A percentile compares a stretch with the other conserved stretches of the same genome.
Conservation (phyloP, 2,888 invertebrate genomes). For the Penaeus monodon region DNA sequence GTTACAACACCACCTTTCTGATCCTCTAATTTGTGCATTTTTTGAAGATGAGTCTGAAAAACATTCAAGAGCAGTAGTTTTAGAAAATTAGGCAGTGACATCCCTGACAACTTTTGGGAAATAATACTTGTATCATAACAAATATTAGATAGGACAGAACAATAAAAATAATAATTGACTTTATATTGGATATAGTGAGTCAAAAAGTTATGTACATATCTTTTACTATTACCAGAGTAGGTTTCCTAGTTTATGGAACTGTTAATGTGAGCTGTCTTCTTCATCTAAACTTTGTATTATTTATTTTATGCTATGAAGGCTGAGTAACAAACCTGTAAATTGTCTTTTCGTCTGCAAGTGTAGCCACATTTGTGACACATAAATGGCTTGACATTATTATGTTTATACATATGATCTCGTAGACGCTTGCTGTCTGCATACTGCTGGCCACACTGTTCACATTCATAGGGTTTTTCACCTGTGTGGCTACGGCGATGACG, state of each 20-base stretch:
- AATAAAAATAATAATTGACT: too few species aligned
- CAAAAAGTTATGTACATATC: too few species aligned
- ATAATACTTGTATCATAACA: too few species aligned
- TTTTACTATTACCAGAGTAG: too few species aligned
- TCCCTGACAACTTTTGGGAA: too few species aligned
- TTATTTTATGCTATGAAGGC: too few species aligned
- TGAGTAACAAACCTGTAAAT: conserved; percentile 55
- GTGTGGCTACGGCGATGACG: conserved; percentile 67
- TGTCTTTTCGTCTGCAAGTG: conserved; percentile 60
- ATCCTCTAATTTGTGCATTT: conserved; percentile 42
- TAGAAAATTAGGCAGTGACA: neutral
- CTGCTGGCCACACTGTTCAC: conserved; percentile 66
- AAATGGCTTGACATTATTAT: conserved; percentile 66
- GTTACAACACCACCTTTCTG: conserved; percentile 11
- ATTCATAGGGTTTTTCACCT: conserved; percentile 67
- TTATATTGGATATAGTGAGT: too few species aligned
- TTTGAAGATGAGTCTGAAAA: conserved; percentile 42
- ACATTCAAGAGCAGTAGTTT: neutral
- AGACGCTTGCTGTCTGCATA: conserved; percentile 68
- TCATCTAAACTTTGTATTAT: too few species aligned
- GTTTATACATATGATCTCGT: conserved; percentile 67
- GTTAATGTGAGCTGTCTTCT: too few species aligned
- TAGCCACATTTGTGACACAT: conserved; percentile 62
- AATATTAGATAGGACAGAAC: too few species aligned
- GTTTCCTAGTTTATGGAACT: too few species aligned